Conservation (phyloP, 2,113 vertebrate species). For the Trogon melanurus region DNA sequence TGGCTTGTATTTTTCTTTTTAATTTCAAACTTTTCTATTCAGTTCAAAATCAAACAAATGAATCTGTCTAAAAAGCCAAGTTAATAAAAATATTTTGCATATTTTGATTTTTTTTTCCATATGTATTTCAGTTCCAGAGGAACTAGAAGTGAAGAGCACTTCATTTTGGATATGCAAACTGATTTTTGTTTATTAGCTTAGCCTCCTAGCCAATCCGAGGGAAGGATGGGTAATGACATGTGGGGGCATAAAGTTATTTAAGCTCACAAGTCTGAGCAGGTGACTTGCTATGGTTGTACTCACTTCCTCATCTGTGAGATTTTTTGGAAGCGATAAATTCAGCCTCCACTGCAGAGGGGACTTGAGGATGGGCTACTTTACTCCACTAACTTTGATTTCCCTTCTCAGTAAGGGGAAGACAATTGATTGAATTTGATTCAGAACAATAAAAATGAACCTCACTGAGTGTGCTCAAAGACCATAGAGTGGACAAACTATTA, state of each 20-base stretch:
- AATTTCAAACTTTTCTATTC: neutral
- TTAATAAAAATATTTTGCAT: neutral
- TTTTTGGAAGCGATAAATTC: neutral
- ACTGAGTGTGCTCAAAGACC: neutral
- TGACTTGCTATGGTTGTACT: neutral
- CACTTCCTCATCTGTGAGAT: neutral
- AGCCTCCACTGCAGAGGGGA: neutral
- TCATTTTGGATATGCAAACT: neutral
- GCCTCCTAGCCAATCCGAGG: neutral
- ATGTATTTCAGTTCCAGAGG: rapidly evolving
- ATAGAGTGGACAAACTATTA: neutral
- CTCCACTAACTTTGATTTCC: neutral
- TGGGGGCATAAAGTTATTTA: neutral
- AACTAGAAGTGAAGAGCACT: neutral
- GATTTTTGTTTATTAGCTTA: neutral
- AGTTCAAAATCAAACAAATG: neutral
- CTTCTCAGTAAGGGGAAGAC: neutral
- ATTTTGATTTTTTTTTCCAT: neutral
- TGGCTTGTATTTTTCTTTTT: neutral
- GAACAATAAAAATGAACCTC: neutral
- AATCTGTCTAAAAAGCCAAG: neutral
- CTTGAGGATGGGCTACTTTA: neutral
- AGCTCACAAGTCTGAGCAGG: neutral
- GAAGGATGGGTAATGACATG: neutral
- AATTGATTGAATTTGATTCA: neutral